Conservation (phyloP, 2,797 vertebrate species). For the Distichodus sexfasciatus region DNA sequence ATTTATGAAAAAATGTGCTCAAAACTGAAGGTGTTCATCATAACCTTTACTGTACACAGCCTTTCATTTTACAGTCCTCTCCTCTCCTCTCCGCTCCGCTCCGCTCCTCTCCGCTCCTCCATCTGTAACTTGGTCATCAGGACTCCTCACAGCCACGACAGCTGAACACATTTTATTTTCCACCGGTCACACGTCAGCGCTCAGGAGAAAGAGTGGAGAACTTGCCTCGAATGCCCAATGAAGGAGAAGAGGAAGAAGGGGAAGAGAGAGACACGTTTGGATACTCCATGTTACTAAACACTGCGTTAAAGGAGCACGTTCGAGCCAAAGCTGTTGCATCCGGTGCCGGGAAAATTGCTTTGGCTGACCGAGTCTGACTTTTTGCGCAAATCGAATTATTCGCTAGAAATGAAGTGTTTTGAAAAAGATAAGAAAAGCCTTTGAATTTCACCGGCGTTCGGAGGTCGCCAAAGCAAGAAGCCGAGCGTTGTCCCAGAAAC, state of each 20-base stretch:
- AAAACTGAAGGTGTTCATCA: no score
- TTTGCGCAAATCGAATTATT: conserved; percentile 22
- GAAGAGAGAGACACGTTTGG: background rate
- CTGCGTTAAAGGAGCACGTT: background rate
- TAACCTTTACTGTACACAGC: no score
- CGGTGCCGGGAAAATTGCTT: conserved; percentile 16
- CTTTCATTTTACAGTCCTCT: no score
- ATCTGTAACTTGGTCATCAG: background rate
- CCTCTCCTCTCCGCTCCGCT: no score
- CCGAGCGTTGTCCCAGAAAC: background rate
- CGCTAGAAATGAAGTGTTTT: background rate
- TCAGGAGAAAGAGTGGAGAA: background rate
- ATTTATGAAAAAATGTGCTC: no score
- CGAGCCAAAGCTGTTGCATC: no score
- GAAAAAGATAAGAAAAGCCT: background rate
- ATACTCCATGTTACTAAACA: background rate
- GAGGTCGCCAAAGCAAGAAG: conserved; percentile 10
- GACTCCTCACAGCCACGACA: background rate
- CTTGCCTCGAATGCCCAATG: conserved; percentile 18
- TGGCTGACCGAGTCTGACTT: background rate
- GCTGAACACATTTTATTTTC: background rate
- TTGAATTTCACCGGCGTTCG: background rate
- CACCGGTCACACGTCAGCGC: background rate
- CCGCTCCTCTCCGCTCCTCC: background rate
- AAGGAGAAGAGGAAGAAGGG: background rate